phyloP scores from a whole-genome alignment of 2,888 invertebrate genomes.

The Metellina segmentata region DNA sequence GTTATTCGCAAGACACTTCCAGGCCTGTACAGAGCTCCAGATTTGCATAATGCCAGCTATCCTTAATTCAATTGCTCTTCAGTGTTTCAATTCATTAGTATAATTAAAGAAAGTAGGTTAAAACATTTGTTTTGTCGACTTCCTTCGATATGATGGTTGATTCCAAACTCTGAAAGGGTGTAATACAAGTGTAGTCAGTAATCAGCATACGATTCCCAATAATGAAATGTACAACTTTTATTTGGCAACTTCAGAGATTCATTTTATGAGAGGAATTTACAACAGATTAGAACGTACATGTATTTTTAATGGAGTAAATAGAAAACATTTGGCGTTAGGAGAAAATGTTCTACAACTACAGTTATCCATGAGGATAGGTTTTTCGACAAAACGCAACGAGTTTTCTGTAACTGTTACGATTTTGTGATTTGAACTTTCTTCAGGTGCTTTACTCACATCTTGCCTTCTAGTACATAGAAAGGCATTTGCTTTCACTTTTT shows the following conservation, averaged over 20 bases:
- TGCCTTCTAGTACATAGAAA: background rate
- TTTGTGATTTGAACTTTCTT: conserved; percentile 18
- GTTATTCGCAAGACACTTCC: too few species aligned
- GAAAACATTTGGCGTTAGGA: conserved; percentile 13
- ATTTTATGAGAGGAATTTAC: conserved; percentile 12
- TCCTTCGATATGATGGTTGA: too few species aligned
- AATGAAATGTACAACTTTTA: conserved; percentile 19
- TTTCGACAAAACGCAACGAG: conserved; percentile 18
- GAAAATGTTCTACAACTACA: background rate
- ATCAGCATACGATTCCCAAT: background rate
- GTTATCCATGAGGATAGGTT: background rate
- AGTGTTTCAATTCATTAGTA: too few species aligned
- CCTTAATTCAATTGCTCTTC: too few species aligned
- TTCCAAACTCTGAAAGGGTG: too few species aligned
- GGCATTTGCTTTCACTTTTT: background rate
- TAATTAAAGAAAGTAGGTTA: too few species aligned
- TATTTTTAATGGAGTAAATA: background rate
- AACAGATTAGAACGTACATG: conserved; percentile 8
- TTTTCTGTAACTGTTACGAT: conserved; percentile 8
- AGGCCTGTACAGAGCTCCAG: too few species aligned
- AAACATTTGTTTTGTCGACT: too few species aligned
- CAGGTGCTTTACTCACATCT: conserved; percentile 7
- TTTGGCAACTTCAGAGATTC: conserved; percentile 31
- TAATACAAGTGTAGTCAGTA: too few species aligned
- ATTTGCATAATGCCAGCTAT: too few species aligned